Base-by-base conservation (phyloP, 2,888 invertebrate genomes). In the Chironomus riparius region DNA sequence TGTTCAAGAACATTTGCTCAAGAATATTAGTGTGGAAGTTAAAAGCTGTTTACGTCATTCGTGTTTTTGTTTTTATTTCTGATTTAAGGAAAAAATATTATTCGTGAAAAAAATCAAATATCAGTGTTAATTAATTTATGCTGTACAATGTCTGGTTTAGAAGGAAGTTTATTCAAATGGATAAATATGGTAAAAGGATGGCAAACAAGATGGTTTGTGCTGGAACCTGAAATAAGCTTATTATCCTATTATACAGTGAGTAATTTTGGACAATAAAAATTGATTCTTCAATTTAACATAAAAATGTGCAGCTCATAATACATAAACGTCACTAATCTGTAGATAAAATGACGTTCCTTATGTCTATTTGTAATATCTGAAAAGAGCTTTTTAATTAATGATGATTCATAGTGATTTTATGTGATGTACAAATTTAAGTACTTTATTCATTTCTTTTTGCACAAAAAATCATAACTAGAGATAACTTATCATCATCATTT, bases 201-300 rank as follows among this genome's bases (percentile, higher is more conserved):
- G 98, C 98, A 99, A 85, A 98, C 97, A 86, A 90, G 98, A 79
- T 99, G 98, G 96, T 99, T 99, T 86, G 98, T 98, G 80, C 86
- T 99, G 80, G 98, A 98, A 86, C 97, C 97, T 85, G 95, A 94
- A 85, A 94, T 95, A 80, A 98, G 97, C 74, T 88, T 98, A 78
- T 88, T 99, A 77, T 95, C 97, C 6, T 99, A 99, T 85, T 99
- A 97, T 83, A 99, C 98, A 84, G 97, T 97, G 86, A 89, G 93
- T 88, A 78, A 71, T 48, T 76, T 76, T 38, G 10, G 2, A 28
- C 28, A 68, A 56, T 15, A 50, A 50, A 38, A 50, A n/a, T 50
- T 50, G 1, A 50, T 50, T 50, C 15, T 50, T 50, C 50, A 50
- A 50, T 50, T 50, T 50, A 6, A 50, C 50, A 15, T 15, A 50